Base-by-base conservation (phyloP, 2,113 vertebrate genomes). In the Hystrix brachyura region DNA sequence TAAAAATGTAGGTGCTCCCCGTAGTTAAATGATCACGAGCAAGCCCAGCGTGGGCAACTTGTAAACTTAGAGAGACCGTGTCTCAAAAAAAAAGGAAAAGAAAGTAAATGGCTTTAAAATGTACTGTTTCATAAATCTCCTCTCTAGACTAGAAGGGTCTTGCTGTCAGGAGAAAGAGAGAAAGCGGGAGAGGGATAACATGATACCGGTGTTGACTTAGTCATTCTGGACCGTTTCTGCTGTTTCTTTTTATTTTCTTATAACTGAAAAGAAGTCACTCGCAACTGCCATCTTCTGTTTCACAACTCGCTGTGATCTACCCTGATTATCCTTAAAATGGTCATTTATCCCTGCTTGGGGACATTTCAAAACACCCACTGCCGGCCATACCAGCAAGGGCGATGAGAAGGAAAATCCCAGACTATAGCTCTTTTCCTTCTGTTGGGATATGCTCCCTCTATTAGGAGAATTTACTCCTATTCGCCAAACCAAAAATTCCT, bases 331-430 rank as follows among this genome's bases (percentile, higher is more conserved):
- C 88, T 92, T 60, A 29, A 87, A 96, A 92, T 85, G n/a, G 29
- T 62, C 87, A 38, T 32, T 34, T 71, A n/a, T 46, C 46, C 18
- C 32, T 14, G 32, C 12, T 60, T 74, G 69, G 48, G 29, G 9
- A 18, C 93, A 64, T 60, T 92, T 95, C 71, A 97, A 76, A 97
- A 85, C 25, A 74, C 51, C 71, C 21, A 65, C 78, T 89, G 90
- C 67, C 59, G n/a, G 32, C 46, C 87, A 65, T 64, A 29, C 57
- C 59, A 69, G 87, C 62, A 71, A 38, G 23, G 57, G 53, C 59
- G 32, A 2, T 55, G 38, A 93, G 29, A 87, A 82, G 55, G 67
- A 57, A 96, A 72, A 86, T 2, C 55, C 76, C 18, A 27, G 79
- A 53, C 46, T 21, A 57, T 0, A 59, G n/a, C 79, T 74, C 25